Base-by-base conservation (phyloP, 2,113 vertebrate genomes). In the Callithrix jacchus region DNA sequence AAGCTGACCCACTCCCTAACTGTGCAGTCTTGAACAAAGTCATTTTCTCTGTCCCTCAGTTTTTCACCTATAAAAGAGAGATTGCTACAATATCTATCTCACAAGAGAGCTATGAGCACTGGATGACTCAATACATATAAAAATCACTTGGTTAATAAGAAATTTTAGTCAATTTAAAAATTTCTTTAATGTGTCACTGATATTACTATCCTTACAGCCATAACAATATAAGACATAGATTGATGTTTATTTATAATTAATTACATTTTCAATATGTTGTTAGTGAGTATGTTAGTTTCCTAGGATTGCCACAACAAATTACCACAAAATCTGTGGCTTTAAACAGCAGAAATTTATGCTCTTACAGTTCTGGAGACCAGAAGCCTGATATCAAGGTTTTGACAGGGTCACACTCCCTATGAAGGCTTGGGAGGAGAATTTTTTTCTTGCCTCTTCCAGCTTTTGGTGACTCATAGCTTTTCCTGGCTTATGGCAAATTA, bases 111-210 rank as follows among this genome's bases (percentile, higher is more conserved):
- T 61, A 12, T 61, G 25, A 95, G n/a, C 47, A 68, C 40, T 30
- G 35, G 56, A 86, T 64, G 23, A 45, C 13, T 73, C 42, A 70
- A 23, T 42, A 76, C 45, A 74, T 81, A 30, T 4, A 86, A 81
- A 91, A 76, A 64, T 45, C 17, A 73, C 76, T 89, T 88, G 27
- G 32, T 21, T n/a, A 54, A 77, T 52, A 47, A 88, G 64, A 84
- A 27, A 80, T 61, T 66, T 61, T 80, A 81, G 35, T 17, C 49
- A 85, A 84, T 82, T 74, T 68, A 79, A 23, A 56, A 64, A 37
- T 77, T 71, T 66, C 5, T 82, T 95, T 92, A 92, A 58, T 54
- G n/a, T 54, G 77, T 88, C 89, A 90, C 14, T 87, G 45, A n/a
- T 86, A 52, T 27, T 89, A 61, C 18, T 95, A 68, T 61, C 30